Conservation (phyloP, 2,797 vertebrate species). For the Otus scops region DNA sequence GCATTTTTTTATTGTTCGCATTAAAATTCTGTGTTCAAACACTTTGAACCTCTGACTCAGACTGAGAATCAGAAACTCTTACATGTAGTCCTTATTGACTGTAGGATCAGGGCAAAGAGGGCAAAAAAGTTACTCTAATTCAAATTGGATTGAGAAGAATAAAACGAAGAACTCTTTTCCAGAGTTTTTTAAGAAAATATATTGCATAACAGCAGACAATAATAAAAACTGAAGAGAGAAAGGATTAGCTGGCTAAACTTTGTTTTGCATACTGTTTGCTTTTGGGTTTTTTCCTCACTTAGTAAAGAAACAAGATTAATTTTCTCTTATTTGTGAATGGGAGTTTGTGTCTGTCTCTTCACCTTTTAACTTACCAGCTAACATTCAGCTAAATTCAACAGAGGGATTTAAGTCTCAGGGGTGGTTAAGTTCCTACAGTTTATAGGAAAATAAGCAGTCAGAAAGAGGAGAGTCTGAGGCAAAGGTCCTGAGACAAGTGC, state of each 20-base stretch:
- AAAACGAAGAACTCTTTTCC: background rate
- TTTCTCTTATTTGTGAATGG: fast-evolving
- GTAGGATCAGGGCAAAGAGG: background rate
- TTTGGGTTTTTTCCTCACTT: background rate
- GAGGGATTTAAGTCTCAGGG: background rate
- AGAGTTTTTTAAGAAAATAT: background rate
- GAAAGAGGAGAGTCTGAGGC: background rate
- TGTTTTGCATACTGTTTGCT: background rate
- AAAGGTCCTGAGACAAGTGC: background rate
- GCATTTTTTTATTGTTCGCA: background rate
- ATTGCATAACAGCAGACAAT: background rate
- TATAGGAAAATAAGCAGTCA: background rate
- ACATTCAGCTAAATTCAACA: background rate
- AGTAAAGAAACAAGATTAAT: background rate
- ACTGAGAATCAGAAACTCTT: background rate
- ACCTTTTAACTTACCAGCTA: background rate
- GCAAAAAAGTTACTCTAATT: background rate
- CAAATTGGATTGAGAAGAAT: background rate
- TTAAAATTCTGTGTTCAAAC: slow-evolving; percentile 6
- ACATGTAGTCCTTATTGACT: background rate
- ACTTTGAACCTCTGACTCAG: background rate
- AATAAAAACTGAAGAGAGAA: background rate
- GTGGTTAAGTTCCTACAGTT: background rate
- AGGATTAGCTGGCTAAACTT: background rate
- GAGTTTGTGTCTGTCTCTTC: background rate